phyloP scores from a whole-genome alignment of 2,113 vertebrate species.

The Sigmodon hispidus region DNA sequence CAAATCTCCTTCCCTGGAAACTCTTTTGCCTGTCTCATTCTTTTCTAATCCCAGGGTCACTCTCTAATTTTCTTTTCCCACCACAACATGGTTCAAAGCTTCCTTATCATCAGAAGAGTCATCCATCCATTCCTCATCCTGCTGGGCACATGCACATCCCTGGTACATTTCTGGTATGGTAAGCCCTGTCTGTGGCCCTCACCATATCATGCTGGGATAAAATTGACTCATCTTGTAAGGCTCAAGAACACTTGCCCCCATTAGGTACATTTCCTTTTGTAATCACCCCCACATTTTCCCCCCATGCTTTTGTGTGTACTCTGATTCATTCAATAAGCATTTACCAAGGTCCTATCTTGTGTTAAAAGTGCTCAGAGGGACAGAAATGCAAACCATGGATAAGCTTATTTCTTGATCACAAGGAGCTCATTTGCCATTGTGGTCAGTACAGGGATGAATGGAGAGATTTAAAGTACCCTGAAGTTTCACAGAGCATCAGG shows the following conservation, averaged over 20 bases:
- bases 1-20: neutral
- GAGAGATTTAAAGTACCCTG: neutral
- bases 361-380: neutral
- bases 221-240: neutral
- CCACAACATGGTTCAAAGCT: neutral
- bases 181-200: neutral
- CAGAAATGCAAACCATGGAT: neutral
- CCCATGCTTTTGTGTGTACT: neutral
- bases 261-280: neutral
- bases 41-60: neutral
- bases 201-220: neutral
- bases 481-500: neutral
- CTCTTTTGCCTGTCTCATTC: neutral
- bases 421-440: neutral
- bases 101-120: neutral
- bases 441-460: neutral
- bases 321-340: neutral
- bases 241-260: neutral
- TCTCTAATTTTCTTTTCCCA: neutral
- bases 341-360: neutral
- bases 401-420: neutral
- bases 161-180: neutral
- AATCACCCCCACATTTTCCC: neutral
- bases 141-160: neutral
- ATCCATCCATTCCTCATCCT: neutral